Conservation (phyloP, 2,888 invertebrate genomes). For the Drosophila planitibia region DNA sequence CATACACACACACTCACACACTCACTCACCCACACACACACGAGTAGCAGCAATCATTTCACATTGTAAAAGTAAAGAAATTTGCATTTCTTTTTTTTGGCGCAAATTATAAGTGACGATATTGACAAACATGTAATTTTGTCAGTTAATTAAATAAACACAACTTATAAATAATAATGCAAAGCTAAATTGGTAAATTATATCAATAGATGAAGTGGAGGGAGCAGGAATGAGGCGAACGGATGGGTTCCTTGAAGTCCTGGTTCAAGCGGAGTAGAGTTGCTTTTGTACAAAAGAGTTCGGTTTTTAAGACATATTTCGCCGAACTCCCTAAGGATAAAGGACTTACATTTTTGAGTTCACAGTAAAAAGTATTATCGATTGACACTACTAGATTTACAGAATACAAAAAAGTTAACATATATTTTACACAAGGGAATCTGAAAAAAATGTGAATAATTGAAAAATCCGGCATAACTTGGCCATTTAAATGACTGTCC, state of each 20-base stretch:
- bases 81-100: conserved; percentile 16
- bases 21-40: neutral
- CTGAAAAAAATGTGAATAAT: too few relatives aligned
- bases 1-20: neutral
- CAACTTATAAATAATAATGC: conserved; percentile 2
- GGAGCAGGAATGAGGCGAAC: neutral
- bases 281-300: neutral
- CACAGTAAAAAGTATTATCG: neutral
- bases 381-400: neutral
- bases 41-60: neutral
- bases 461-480: too few relatives aligned
- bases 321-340: neutral
- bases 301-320: neutral
- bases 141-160: conserved; percentile 18
- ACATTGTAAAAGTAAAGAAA: neutral
- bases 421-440: too few relatives aligned
- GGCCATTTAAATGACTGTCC: too few relatives aligned
- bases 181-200: neutral
- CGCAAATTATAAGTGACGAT: conserved; percentile 25
- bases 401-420: neutral
- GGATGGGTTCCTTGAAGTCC: neutral
- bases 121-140: conserved; percentile 6
- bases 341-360: neutral
- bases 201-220: neutral
- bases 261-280: neutral